Evolutionary conservation across 2,888 invertebrate species (phyloP), one percentile per base, ranked within the genome.

Genomic region (Acrocera orbiculus): DNA sequence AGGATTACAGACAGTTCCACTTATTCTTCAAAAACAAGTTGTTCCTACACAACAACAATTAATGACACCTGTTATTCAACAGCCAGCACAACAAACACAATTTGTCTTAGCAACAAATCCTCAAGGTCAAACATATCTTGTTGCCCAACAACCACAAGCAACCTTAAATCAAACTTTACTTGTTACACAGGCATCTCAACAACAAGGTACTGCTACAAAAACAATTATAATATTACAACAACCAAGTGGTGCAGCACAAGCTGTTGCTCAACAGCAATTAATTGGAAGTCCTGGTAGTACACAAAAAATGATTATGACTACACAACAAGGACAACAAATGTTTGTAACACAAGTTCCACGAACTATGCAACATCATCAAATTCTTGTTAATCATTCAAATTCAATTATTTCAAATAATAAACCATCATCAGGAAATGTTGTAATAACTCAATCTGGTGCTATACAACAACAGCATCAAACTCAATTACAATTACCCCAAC

Each of bases 211-310:
- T 1, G 67, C 67, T 3, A 64, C 73, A 2, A 76, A 76, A 46
- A 77, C 76, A 1, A 76, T 76, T 19, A 77, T 77, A 29, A 69
- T 77, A 31, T 56, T 76, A 25, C 76, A 76, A 45, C 74, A 72
- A 14, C 44, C 50, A 2, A 39, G 46, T 14, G 46, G 54, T 5
- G 42, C 63, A 1, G 47, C 46, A 17, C 31, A 42, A 16, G 42
- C 46, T n/a, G 44, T 41, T 5, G 43, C 42, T 5, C 47, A 56
- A 5, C 59, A 61, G 36, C 43, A 49, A 30, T 43, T 44, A 0
- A 40, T 47, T 11, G 47, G 58, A 2, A 55, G 63, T 6, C 35
- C 49, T 5, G 44, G 47, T 1, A 49, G 48, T 9, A 51, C 52
- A 4, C 65, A 68, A 42, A 68, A 70, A 54, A 67, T 75, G 16